Base-by-base conservation (phyloP, 2,888 invertebrate species). In the Apotomis capreana region DNA sequence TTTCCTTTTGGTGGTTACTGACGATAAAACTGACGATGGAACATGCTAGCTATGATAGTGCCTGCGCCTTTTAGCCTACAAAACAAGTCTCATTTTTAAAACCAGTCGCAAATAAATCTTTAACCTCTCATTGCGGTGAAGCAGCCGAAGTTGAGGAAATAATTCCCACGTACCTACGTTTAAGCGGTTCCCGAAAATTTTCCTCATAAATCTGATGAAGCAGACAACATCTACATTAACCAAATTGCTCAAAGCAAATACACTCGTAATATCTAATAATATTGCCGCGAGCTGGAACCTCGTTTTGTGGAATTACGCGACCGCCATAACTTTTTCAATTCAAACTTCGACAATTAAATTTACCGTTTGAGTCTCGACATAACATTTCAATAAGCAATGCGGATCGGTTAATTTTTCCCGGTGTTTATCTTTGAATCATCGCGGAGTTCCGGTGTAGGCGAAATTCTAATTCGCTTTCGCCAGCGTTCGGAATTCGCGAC, bases 261-360 rank as follows among this genome's bases (percentile, higher is more conserved):
- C 57, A 65, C 65, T 65, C 65, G 65, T 72, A 72, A 72, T 72
- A 68, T 72, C 68, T 68, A 72, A 72, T 72, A 68, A 72, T 72
- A 72, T 63, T 44, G 68, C 72, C 72, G 59, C 68, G 54, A 63
- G 68, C 70, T 49, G 58, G 54, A 70, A 57, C 72, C 72, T 72
- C 72, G 74, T 68, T 74, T 76, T 75, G 85, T 83, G 81, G 83
- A 90, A 89, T 89, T 90, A 90, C 87, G 87, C 86, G 87, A 87
- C 89, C 88, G 84, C 84, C 82, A 79, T 87, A 92, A 92, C 92
- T 92, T 92, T 92, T 92, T 92, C 90, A 92, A 92, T 92, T 89
- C 86, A 84, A 92, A 92, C 91, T 92, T 91, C 85, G 84, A 89
- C 91, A 92, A 92, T 91, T 91, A 91, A 91, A 91, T 92, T 89